Evolutionary conservation across 37 sponge, comb jelly and placozoan species (phyloP).

Genomic region (Hormiphora californensis): DNA sequence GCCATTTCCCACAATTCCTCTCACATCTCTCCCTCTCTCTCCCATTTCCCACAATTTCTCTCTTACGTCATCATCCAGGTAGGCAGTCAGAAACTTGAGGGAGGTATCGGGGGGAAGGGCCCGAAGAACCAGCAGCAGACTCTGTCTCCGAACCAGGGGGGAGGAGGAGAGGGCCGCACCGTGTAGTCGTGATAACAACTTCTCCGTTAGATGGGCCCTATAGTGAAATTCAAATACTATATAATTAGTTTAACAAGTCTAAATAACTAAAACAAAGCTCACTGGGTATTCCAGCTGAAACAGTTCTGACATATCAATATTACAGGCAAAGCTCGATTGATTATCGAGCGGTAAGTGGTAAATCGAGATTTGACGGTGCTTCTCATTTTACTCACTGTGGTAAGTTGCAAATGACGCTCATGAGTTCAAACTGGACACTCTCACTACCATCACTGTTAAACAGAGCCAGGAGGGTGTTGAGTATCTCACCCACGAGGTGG

Average conservation of each 20-base stretch:
- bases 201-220: conserved; percentile 44
- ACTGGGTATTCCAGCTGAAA: too few relatives aligned
- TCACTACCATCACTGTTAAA: background rate
- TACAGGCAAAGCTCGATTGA: too few relatives aligned
- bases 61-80: conserved; percentile 52
- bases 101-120: background rate
- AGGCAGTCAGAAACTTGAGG: conserved; percentile 14
- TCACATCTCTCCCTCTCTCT: too few relatives aligned
- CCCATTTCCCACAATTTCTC: too few relatives aligned
- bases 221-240: too few relatives aligned
- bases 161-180: conserved; percentile 40
- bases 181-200: conserved; percentile 9
- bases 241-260: too few relatives aligned
- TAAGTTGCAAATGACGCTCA: background rate
- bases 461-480: background rate
- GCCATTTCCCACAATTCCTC: too few relatives aligned
- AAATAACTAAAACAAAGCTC: too few relatives aligned
- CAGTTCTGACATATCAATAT: too few relatives aligned
- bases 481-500: background rate
- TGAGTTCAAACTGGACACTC: conserved; percentile 34
- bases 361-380: too few relatives aligned
- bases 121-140: conserved; percentile 26
- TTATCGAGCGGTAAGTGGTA: too few relatives aligned
- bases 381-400: conserved; percentile 43
- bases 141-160: conserved; percentile 42